Evolutionary conservation across 2,888 invertebrate species (phyloP).

Genomic region (Epinotia nisella): DNA sequence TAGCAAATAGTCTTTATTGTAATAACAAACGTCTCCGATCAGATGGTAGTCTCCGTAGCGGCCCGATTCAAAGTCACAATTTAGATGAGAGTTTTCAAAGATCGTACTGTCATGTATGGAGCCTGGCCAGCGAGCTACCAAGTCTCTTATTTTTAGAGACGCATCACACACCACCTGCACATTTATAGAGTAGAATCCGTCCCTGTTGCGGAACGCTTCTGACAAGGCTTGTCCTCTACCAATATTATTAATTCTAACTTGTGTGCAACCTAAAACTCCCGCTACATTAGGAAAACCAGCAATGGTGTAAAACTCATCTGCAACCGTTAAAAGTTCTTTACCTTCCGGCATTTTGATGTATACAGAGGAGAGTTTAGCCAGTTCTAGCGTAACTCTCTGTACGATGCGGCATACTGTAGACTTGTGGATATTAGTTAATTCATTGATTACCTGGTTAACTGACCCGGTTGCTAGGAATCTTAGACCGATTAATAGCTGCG

Average conservation of each 20-base stretch:
- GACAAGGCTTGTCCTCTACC: background rate
- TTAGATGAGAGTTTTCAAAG: constrained; percentile 3
- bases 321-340: background rate
- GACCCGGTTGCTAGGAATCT: constrained; percentile 3
- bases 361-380: background rate
- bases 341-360: constrained; percentile 15
- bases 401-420: background rate
- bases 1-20: background rate
- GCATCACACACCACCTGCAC: constrained; percentile 18
- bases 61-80: constrained; percentile 1
- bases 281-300: background rate
- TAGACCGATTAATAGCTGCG: background rate
- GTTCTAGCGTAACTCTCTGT: background rate
- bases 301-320: background rate
- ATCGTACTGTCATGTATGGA: background rate
- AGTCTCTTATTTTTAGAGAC: constrained; percentile 15
- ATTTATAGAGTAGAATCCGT: constrained; percentile 20
- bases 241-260: background rate
- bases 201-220: constrained; percentile 7
- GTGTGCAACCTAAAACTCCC: background rate
- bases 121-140: constrained; percentile 7
- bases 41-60: background rate
- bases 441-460: background rate
- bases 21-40: background rate
- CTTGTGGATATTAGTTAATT: background rate